Conservation (phyloP, 2,113 vertebrate species). For the Sclerurus mexicanus region DNA sequence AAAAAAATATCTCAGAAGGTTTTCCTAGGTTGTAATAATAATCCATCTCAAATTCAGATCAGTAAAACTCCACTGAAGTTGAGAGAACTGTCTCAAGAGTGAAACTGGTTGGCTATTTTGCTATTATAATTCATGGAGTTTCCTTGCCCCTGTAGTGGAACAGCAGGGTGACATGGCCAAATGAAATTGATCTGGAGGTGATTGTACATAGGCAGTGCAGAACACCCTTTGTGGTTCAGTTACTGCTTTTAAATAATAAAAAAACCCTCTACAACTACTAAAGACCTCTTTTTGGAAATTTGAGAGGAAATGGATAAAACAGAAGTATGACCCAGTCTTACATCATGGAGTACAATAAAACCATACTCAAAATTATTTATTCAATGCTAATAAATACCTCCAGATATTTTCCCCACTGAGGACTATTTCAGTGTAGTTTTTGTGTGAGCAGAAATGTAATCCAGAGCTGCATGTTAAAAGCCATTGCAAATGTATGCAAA, state of each 20-base stretch:
- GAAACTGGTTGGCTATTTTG: neutral
- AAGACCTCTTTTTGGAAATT: neutral
- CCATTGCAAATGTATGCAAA: constrained; percentile 12
- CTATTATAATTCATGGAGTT: neutral
- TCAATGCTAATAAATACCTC: constrained; percentile 13
- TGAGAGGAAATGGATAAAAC: neutral
- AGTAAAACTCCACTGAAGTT: neutral
- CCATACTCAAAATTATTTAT: constrained; percentile 9
- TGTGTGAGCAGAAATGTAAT: constrained; percentile 22
- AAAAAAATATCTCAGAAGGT: neutral
- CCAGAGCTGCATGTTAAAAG: neutral
- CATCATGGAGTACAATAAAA: neutral
- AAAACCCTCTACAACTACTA: neutral
- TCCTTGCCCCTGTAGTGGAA: neutral
- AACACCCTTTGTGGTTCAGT: neutral
- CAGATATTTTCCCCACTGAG: neutral
- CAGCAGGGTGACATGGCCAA: neutral
- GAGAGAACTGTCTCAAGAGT: neutral
- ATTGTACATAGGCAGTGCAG: neutral
- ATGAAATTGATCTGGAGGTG: neutral
- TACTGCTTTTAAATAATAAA: neutral
- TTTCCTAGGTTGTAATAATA: neutral
- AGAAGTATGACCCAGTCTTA: neutral
- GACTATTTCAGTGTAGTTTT: neutral
- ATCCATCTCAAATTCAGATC: neutral